Base-by-base conservation (phyloP, 2,888 invertebrate genomes). In the Argynnis bischoffii region DNA sequence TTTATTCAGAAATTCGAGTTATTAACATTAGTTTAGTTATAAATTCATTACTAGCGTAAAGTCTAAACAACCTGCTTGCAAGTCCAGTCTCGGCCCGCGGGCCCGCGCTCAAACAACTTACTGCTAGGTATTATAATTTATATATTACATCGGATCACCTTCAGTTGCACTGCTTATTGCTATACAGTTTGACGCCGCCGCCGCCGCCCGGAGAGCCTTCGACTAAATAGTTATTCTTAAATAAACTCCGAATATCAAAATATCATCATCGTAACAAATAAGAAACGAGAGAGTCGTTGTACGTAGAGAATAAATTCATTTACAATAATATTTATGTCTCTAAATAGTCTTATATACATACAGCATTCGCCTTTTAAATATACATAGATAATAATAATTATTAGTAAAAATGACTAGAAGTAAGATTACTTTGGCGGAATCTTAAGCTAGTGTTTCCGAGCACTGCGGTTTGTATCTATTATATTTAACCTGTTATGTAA, bases 1-100 rank as follows among this genome's bases (percentile, higher is more conserved):
- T 83, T 88, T 90, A 90, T 89, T 90, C 78, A 83, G 87, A 90
- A 89, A 88, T 88, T 82, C 75, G 81, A 87, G 83, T 82, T 82
- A 79, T 84, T 86, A 88, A 87, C 82, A 81, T 85, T 84, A 86
- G 75, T 81, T 84, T 81, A 75, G 74, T 83, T 85, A 87, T 88
- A 89, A 88, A 89, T 87, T 88, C 86, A 86, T 87, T 81, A 26
- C 79, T 87, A 89, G 87, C 88, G 84, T 86, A 81, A 83, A 76
- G 77, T 81, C 84, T 87, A 87, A 83, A 85, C 87, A 85, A 88
- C 87, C 86, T 85, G 87, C 85, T 82, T 83, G 83, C 86, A 81
- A 80, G 82, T 82, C 87, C 87, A 86, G 88, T 83, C 85, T 82
- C 76, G 67, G 60, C 66, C 66, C 70, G 60, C 61, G 55, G 26